Percentiles rank a stretch among this genome's conserved stretches.
Evolutionary conservation across 2,113 vertebrate species (phyloP).

Genomic region (Tapirus terrestris): DNA sequence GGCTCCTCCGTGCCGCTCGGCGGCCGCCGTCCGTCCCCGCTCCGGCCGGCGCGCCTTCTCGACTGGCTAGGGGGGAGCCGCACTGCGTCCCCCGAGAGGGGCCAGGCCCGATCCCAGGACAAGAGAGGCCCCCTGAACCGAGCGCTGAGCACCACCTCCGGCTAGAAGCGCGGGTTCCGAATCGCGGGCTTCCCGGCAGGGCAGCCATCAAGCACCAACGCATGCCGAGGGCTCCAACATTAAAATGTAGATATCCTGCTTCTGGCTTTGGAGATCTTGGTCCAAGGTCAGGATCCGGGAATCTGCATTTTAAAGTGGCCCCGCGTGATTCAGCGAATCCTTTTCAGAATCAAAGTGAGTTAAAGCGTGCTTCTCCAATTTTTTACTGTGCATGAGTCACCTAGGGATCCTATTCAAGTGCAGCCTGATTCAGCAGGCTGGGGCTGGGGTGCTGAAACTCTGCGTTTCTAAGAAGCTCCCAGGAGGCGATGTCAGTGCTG

Average conservation of each 20-base stretch:
- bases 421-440: background rate
- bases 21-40: rapidly evolving
- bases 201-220: rapidly evolving
- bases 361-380: background rate
- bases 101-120: background rate
- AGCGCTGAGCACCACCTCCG: background rate
- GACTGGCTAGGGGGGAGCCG: background rate
- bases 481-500: rapidly evolving
- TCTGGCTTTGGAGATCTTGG: background rate
- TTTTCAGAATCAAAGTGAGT: background rate
- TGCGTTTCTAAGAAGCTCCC: background rate
- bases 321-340: background rate
- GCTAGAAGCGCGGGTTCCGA: background rate
- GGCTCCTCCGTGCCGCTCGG: background rate
- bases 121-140: background rate
- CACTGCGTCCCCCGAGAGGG: rapidly evolving
- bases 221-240: rapidly evolving
- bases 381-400: background rate
- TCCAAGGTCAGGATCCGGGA: background rate
- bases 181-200: background rate
- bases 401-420: background rate
- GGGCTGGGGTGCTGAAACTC: rapidly evolving
- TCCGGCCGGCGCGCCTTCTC: background rate
- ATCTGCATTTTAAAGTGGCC: background rate
- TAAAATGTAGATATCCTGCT: rapidly evolving